Percentiles rank a stretch among this genome's conserved stretches.
These are phyloP conservation scores for Glaucomys volans DNA, from an alignment of 2,113 vertebrate species.

Conservation along the genomic window DNA sequence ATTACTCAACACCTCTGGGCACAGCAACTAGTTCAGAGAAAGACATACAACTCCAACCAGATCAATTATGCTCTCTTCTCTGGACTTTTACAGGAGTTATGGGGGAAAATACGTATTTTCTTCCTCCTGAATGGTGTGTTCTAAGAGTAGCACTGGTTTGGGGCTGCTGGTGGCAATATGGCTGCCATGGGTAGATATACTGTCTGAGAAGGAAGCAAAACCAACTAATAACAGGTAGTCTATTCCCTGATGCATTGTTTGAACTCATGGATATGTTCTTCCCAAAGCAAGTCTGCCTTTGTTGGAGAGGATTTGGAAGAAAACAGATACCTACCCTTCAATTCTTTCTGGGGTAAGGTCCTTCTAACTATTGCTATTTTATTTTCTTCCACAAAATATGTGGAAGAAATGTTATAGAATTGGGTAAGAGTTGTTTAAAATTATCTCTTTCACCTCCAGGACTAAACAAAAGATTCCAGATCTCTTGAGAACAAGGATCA, in stretches of 20 bases:
- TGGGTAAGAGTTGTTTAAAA: conserved; percentile 17
- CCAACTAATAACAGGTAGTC: neutral
- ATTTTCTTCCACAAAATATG: neutral
- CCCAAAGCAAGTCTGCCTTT: conserved; percentile 23
- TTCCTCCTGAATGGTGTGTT: neutral
- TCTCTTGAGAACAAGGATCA: conserved; percentile 54
- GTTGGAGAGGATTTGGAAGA: conserved; percentile 2
- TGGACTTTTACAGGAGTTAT: neutral
- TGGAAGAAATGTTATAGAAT: conserved; percentile 37
- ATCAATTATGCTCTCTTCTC: neutral
- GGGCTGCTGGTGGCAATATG: neutral
- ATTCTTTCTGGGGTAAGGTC: neutral
- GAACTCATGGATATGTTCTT: conserved; percentile 15
- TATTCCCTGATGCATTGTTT: neutral
- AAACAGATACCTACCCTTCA: neutral
- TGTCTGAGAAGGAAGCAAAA: neutral
- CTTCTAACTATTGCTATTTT: conserved; percentile 1
- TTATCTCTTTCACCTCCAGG: conserved; percentile 20
- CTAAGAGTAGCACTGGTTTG: neutral
- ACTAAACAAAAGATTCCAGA: conserved; percentile 21
- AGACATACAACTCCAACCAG: neutral
- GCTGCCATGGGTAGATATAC: neutral
- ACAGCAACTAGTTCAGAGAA: conserved; percentile 10
- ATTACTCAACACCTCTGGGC: neutral
- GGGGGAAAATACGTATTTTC: neutral